A percentile compares a stretch with the other conserved stretches of the same genome.
These are phyloP conservation scores for Augochlora pura DNA, from an alignment of 1,140 invertebrate genomes.

Conservation along the genomic window DNA sequence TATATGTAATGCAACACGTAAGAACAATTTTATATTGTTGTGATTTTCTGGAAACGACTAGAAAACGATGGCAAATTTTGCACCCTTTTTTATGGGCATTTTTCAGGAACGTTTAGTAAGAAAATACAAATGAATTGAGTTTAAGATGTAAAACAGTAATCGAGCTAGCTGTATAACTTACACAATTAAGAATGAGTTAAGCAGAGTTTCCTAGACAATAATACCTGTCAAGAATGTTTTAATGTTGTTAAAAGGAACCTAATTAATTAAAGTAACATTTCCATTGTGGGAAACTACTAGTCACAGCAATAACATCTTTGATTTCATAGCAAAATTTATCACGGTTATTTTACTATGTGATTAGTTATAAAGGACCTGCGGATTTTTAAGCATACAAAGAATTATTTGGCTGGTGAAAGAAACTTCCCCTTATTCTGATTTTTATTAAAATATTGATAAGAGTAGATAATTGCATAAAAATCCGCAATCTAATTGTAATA, in stretches of 20 bases:
- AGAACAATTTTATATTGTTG: constrained; percentile 42
- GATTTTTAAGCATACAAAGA: no score
- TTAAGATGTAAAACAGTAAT: constrained; percentile 1
- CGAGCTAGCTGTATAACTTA: constrained; percentile 17
- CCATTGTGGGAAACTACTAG: constrained; percentile 15
- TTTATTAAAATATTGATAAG: neutral
- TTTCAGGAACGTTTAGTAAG: neutral
- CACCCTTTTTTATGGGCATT: constrained; percentile 10
- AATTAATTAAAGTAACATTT: constrained; percentile 8
- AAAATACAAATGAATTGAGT: constrained; percentile 2
- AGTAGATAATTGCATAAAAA: no score
- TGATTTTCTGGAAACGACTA: constrained; percentile 23
- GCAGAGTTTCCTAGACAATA: constrained; percentile 37
- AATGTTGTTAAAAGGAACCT: neutral
- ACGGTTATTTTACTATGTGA: no score
- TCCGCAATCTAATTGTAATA: neutral
- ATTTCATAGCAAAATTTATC: no score
- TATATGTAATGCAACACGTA: constrained; percentile 28
- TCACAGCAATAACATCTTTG: neutral
- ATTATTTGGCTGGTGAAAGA: no score
- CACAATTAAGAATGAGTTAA: constrained; percentile 13
- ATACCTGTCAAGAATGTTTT: constrained; percentile 24
- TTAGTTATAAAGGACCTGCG: no score
- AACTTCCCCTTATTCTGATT: neutral
- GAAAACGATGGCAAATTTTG: constrained; percentile 12